Percentiles rank a stretch among this genome's conserved stretches.
phyloP scores from a whole-genome alignment of 2,888 invertebrate genomes.

The Meganola albula region DNA sequence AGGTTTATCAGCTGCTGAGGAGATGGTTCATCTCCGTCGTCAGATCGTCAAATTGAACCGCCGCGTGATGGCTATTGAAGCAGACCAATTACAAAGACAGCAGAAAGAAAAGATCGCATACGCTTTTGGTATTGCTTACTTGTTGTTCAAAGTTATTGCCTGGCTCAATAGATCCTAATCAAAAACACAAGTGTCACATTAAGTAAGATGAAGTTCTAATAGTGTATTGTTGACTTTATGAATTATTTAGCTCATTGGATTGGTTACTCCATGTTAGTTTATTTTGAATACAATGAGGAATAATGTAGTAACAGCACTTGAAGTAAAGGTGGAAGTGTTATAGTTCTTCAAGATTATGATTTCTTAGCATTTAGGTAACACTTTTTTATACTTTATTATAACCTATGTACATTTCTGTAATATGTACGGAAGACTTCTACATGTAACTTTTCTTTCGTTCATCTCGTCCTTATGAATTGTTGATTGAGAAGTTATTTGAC shows the following conservation, averaged over 20 bases:
- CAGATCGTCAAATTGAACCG: slow-evolving; percentile 93
- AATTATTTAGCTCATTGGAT: slow-evolving; percentile 38
- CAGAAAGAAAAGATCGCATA: slow-evolving; percentile 92
- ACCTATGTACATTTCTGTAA: slow-evolving; percentile 47
- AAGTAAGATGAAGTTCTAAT: slow-evolving; percentile 58
- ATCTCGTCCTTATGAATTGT: slow-evolving; percentile 51
- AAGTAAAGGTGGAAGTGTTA: slow-evolving; percentile 50
- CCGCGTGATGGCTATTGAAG: slow-evolving; percentile 90
- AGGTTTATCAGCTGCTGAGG: slow-evolving; percentile 84
- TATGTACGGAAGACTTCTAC: slow-evolving; percentile 53
- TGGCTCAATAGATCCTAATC: slow-evolving; percentile 82
- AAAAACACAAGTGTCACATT: slow-evolving; percentile 36
- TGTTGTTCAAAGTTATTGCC: slow-evolving; percentile 89
- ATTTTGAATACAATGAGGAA: no score
- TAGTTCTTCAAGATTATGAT: slow-evolving; percentile 39
- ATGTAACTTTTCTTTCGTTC: slow-evolving; percentile 40
- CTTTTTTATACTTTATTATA: slow-evolving; percentile 55
- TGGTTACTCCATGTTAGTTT: slow-evolving; percentile 28
- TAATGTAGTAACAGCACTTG: slow-evolving; percentile 40
- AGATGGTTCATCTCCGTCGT: slow-evolving; percentile 87
- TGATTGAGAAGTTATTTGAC: slow-evolving; percentile 42
- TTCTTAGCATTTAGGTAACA: slow-evolving; percentile 62
- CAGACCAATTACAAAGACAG: slow-evolving; percentile 88
- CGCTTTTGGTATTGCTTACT: slow-evolving; percentile 89
- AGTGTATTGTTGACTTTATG: slow-evolving; percentile 56